Evolutionary conservation across 2,888 invertebrate genomes (phyloP), one percentile per base, ranked within the genome.

Genomic region (Lamellibrachia columna): DNA sequence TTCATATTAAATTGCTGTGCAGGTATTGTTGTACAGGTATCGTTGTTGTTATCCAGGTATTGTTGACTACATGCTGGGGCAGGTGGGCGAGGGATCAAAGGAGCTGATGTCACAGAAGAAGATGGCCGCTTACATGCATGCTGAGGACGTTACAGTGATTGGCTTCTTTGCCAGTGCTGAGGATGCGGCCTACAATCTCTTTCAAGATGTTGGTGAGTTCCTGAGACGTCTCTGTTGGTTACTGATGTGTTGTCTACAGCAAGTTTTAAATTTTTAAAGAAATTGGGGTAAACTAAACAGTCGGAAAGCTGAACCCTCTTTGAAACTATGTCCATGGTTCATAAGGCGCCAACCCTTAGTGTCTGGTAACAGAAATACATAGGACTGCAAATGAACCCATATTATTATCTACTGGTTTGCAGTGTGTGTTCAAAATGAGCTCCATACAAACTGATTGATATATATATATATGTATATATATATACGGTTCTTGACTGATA

Each of bases 51-150:
- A 75, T 95, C 1, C 94, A 97, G 97, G 96, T 91, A 97, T 97
- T 94, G 96, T 97, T 7, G 95, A 96, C 9, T 97, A 97, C 95
- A 97, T 97, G 97, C 95, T 96, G 93, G 96, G 97, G 90, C 97
- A 97, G 94, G 94, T 96, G 2, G 97, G 97, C 91, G 95, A 95
- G 9, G 96, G 96, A 3, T 96, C 97, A n/a, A 95, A 95, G 92
- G 95, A 95, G 75, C 94, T 96, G 55, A 93, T 94, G 7, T 94
- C 94, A 22, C 92, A 95, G 53, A 96, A 96, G 92, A 96, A 96
- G 75, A 94, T 97, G 53, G 95, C 96, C 92, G 95, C 96, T 75
- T 95, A 95, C 92, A 94, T 97, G 94, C 95, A 95, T 90, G 95
- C 96, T 92, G 96, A 96, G 52, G 96, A 97, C 92, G 96, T 97